Evolutionary conservation across 35 echinoderm and acorn worm species (phyloP), one percentile per base, ranked within the genome.

Genomic region (Hemicentrotus pulcherrimus): DNA sequence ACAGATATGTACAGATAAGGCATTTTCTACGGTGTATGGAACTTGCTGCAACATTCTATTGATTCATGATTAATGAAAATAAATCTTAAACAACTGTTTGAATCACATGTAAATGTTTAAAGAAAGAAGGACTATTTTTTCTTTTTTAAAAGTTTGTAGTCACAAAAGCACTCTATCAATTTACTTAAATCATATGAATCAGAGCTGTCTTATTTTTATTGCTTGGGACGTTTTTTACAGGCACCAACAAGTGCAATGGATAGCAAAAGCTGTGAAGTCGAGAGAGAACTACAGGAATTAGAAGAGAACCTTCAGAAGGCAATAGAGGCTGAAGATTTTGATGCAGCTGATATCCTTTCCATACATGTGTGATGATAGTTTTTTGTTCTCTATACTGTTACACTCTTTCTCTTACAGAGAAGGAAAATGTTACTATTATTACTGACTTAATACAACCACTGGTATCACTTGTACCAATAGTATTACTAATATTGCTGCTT

Each of bases 271-370:
- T 22, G 48, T 47, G 47, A 47, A 58, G 90, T 46, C 19, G 1
- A 94, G 70, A 31, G 31, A 86, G 94, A 95, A 88, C 86, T 95
- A 31, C 33, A 95, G 35, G 32, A 88, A 45, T 41, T 95, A 48
- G 94, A 95, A 45, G 71, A 88, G 13, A 86, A 31, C 19, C 35
- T 95, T 45, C 60, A 95, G 52, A 32, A 88, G 48, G 94, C 94
- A 86, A 71, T 95, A 46, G 32, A 95, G 32, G 46, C 88, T 19
- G 94, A 95, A 71, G 86, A 95, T 35, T 95, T 88, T 55, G 94
- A 95, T 47, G 33, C 9, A 9, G 94, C 94, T 48, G 94, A 95
- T 95, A 95, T 95, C 94, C 94, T 95, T 95, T 86, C 18, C 41
- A 85, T 85, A 24, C 6, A 32, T 86, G 5, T 86, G 22, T 22